phyloP scores from a whole-genome alignment of 2,888 invertebrate species.

The Pheosia tremula region DNA sequence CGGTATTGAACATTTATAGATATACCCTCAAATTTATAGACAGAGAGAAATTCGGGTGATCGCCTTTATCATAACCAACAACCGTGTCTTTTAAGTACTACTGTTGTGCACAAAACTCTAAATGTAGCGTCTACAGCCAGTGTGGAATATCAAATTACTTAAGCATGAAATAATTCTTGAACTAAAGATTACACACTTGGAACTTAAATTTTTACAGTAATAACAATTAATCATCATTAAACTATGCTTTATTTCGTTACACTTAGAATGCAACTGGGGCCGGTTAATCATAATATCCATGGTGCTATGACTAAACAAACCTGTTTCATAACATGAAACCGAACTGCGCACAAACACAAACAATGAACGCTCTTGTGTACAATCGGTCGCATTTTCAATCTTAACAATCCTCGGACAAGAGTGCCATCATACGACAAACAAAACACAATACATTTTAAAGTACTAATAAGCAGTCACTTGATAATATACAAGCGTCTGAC shows the following conservation, averaged over 20 bases:
- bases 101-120: too few species aligned
- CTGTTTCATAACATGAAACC: conserved; percentile 6
- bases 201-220: not conserved
- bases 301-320: conserved; percentile 6
- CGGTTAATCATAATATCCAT: conserved; percentile 1
- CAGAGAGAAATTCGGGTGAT: too few species aligned
- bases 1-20: too few species aligned
- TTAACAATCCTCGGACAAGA: not conserved
- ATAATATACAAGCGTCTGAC: conserved; percentile 29
- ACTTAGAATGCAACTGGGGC: conserved; percentile 3
- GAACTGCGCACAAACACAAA: conserved; percentile 4
- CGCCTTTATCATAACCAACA: too few species aligned
- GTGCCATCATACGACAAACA: conserved; percentile 9
- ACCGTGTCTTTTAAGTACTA: too few species aligned
- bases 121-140: not conserved
- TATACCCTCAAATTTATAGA: too few species aligned
- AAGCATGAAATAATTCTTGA: conserved; percentile 1
- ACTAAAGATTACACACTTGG: not conserved
- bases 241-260: not conserved
- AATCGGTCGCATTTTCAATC: not conserved
- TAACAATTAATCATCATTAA: conserved; percentile 2
- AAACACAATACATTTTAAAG: conserved; percentile 17
- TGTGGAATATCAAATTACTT: not conserved
- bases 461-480: conserved; percentile 16
- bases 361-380: not conserved